Evolutionary conservation across 2,113 vertebrate genomes (phyloP).

Genomic region (Dinomys branickii): DNA sequence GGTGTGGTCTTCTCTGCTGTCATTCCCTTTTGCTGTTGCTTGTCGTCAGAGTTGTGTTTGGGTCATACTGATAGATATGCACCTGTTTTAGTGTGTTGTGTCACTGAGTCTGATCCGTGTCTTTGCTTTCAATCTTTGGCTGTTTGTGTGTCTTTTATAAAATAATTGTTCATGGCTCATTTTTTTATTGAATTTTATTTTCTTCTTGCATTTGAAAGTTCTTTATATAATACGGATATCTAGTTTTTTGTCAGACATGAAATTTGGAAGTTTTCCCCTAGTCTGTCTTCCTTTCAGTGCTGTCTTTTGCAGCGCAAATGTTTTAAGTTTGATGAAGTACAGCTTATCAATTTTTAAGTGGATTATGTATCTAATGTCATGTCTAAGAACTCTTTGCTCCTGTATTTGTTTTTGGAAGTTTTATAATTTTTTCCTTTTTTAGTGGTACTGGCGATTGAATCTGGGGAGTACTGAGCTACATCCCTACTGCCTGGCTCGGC

Average conservation of each 20-base stretch:
- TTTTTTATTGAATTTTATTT: neutral
- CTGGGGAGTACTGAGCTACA: neutral
- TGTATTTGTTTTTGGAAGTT: neutral
- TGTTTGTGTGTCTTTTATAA: neutral
- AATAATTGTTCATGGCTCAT: neutral
- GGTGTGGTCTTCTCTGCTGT: neutral
- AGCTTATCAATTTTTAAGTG: neutral
- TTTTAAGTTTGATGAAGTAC: neutral
- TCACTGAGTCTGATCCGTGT: neutral
- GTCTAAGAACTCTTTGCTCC: neutral
- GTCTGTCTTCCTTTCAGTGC: neutral
- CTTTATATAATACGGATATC: neutral
- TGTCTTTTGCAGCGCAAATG: neutral
- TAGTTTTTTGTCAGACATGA: neutral
- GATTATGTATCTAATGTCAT: neutral
- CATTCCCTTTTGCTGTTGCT: neutral
- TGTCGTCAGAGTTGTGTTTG: neutral
- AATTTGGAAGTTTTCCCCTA: neutral
- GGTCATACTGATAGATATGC: accelerated
- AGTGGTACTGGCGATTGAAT: neutral
- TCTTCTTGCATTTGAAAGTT: neutral
- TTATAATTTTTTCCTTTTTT: neutral
- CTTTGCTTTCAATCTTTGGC: neutral
- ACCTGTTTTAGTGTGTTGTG: accelerated
- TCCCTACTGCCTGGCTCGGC: neutral